phyloP scores from a whole-genome alignment of 2,113 vertebrate genomes.

The Collichthys lucidus region DNA sequence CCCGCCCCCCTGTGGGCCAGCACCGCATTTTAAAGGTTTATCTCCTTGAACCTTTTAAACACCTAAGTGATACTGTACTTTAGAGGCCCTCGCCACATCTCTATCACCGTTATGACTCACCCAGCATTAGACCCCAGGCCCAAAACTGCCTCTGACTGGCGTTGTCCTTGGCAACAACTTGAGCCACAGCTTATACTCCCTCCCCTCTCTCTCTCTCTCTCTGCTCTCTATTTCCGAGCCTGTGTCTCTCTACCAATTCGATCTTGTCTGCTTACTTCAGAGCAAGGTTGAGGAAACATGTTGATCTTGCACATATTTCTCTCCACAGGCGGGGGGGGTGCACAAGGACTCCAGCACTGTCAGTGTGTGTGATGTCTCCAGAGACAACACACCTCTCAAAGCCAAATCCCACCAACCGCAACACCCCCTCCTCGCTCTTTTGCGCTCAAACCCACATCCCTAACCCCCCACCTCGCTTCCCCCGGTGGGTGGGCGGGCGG shows the following conservation, averaged over 20 bases:
- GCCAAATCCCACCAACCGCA: conserved; percentile 30
- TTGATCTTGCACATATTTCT: conserved; percentile 57
- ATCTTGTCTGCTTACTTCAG: conserved; percentile 30
- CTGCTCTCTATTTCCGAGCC: conserved; percentile 21
- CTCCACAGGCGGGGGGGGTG: conserved; percentile 8
- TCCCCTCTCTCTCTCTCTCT: conserved; percentile 1
- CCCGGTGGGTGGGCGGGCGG: conserved; percentile 16
- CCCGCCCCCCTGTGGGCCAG: conserved; percentile 15
- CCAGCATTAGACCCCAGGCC: conserved; percentile 58
- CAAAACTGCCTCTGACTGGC: conserved; percentile 51
- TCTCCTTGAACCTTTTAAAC: conserved; percentile 73
- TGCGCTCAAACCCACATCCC: conserved; percentile 17
- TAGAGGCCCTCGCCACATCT: conserved; percentile 47
- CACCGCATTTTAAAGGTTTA: conserved; percentile 59
- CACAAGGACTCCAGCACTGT: conserved; percentile 25
- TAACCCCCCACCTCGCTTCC: not conserved
- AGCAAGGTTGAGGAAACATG: conserved; percentile 43
- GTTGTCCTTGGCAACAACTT: conserved; percentile 75
- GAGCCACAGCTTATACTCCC: conserved; percentile 21
- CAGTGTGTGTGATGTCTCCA: conserved; percentile 30
- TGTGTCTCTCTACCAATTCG: conserved; percentile 25
- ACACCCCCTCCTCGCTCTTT: not conserved
- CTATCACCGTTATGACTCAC: conserved; percentile 51
- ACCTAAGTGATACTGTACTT: conserved; percentile 67
- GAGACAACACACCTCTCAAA: conserved; percentile 43